Conservation (phyloP, 2,888 invertebrate genomes). For the Isotomurus palustris region DNA sequence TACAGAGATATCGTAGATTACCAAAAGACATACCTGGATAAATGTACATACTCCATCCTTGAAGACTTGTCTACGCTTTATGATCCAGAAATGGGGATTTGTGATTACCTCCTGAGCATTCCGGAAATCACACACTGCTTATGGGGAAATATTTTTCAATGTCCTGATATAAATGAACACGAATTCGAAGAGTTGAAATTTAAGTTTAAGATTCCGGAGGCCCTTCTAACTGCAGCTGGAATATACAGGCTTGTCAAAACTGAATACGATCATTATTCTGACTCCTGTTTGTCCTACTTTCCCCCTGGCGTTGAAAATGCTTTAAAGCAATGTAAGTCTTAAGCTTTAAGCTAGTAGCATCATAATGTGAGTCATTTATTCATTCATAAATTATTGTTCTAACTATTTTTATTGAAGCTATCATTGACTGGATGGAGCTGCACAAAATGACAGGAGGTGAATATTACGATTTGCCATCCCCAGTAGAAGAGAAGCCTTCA, state of each 20-base stretch:
- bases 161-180: constrained; percentile 38
- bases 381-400: constrained; percentile 7
- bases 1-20: constrained; percentile 39
- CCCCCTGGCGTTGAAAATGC: constrained; percentile 50
- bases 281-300: constrained; percentile 49
- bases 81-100: constrained; percentile 43
- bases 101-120: constrained; percentile 33
- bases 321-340: constrained; percentile 33
- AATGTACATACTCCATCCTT: constrained; percentile 34
- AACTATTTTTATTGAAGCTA: constrained; percentile 17
- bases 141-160: constrained; percentile 42
- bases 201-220: constrained; percentile 42
- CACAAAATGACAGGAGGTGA: constrained; percentile 14
- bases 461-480: constrained; percentile 16
- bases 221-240: constrained; percentile 30
- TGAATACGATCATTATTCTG: constrained; percentile 60
- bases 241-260: constrained; percentile 37
- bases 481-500: constrained; percentile 15
- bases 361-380: not conserved
- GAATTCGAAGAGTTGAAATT: constrained; percentile 36
- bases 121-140: constrained; percentile 38
- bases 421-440: constrained; percentile 36
- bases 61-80: constrained; percentile 35
- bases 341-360: not conserved
- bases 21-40: constrained; percentile 35